Evolutionary conservation across 2,797 vertebrate species (phyloP).

Genomic region (Phoeniculus purpureus): DNA sequence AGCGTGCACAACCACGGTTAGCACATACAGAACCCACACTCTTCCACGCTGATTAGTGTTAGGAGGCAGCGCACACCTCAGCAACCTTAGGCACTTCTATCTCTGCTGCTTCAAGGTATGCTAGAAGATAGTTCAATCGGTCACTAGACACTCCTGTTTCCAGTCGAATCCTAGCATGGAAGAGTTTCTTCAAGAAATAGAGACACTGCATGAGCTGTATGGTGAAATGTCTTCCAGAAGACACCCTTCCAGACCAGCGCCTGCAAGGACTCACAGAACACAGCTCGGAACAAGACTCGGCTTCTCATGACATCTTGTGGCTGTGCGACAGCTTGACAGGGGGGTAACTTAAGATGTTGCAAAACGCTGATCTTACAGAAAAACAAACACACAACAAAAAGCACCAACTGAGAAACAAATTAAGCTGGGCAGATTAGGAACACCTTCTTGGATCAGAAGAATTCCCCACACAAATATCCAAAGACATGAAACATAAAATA

Average conservation of each 20-base stretch:
- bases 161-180: not conserved
- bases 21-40: not conserved
- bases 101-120: not conserved
- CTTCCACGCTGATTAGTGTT: not conserved
- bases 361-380: not conserved
- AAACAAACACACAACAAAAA: not conserved
- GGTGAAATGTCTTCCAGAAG: not conserved
- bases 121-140: not conserved
- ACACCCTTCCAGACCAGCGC: not conserved
- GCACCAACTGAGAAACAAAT: not conserved
- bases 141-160: not conserved
- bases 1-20: not conserved
- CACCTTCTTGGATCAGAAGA: not conserved
- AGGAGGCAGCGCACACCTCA: not conserved
- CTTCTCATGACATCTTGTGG: slow-evolving; percentile 69
- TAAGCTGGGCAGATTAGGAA: not conserved
- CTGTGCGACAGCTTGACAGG: not conserved
- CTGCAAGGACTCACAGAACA: fast-evolving
- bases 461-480: not conserved
- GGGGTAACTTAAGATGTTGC: not conserved
- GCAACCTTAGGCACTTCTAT: not conserved
- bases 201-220: not conserved
- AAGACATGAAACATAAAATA: not conserved
- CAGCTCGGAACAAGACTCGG: not conserved
- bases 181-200: not conserved